Evolutionary conservation across 2,797 vertebrate genomes (phyloP).

Genomic region (Thalassophryne amazonica): DNA sequence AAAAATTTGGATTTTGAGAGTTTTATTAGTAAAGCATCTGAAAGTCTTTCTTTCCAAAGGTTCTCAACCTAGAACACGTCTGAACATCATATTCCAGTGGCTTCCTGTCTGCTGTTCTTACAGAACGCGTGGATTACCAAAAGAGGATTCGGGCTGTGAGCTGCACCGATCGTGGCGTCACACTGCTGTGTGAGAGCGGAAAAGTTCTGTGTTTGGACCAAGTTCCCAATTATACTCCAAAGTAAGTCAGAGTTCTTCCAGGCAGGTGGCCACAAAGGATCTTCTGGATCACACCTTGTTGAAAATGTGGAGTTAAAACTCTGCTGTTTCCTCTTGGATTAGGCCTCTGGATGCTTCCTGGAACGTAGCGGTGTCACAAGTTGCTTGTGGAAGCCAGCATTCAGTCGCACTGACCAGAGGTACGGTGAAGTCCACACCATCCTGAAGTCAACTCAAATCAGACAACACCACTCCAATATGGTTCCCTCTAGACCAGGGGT

Average conservation of each 20-base stretch:
- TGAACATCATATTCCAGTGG: background rate
- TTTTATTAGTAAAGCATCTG: no score
- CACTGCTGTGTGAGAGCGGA: conserved; percentile 54
- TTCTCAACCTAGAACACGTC: no score
- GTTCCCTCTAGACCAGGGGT: no score
- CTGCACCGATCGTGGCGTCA: conserved; percentile 47
- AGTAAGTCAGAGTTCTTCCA: no score
- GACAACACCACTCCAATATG: no score
- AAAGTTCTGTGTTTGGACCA: conserved; percentile 24
- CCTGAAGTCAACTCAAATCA: no score
- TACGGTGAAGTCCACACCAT: conserved; percentile 40
- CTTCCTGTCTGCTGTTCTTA: background rate
- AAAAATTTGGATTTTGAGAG: no score
- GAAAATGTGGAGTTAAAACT: background rate
- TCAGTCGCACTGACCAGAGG: conserved; percentile 86
- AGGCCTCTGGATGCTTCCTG: conserved; percentile 68
- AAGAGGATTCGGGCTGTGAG: conserved; percentile 58
- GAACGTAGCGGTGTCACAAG: conserved; percentile 79
- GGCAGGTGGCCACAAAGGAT: no score
- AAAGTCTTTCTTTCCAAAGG: no score
- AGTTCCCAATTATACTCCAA: conserved; percentile 11
- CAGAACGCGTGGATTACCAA: conserved; percentile 42
- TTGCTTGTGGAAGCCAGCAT: conserved; percentile 87
- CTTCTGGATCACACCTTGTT: no score
- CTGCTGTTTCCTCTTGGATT: background rate